Conservation (phyloP, 1,140 invertebrate species). For the Melanaphis sacchari region DNA sequence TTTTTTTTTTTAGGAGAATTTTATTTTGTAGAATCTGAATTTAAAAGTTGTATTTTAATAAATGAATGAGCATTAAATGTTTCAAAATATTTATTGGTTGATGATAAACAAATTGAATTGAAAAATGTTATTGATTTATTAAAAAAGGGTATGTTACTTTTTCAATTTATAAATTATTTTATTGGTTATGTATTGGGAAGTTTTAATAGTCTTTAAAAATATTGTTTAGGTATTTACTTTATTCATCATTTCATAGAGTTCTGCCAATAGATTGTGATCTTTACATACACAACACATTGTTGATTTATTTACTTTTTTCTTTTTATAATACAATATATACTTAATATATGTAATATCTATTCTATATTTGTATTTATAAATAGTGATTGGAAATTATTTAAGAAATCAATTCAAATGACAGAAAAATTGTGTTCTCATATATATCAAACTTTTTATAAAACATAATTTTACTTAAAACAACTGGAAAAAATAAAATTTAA, state of each 20-base stretch:
- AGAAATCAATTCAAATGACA: conserved; percentile 48
- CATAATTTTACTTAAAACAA: conserved; percentile 68
- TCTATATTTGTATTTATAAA: conserved; percentile 48
- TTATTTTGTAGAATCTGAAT: conserved; percentile 69
- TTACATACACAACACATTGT: not conserved
- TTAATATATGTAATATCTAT: not conserved
- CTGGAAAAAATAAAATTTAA: conserved; percentile 64
- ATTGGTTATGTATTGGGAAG: not conserved
- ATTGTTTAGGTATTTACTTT: not conserved
- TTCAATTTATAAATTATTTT: not conserved
- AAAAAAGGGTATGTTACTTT: conserved; percentile 64
- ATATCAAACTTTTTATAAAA: conserved; percentile 70
- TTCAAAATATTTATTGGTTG: conserved; percentile 63
- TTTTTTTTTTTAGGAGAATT: conserved; percentile 67
- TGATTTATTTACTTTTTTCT: not conserved
- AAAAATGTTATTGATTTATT: conserved; percentile 67
- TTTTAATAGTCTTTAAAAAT: not conserved
- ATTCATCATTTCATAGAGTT: too few relatives aligned
- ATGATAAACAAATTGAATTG: conserved; percentile 65
- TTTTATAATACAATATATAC: not conserved
- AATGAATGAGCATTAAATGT: conserved; percentile 55
- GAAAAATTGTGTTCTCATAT: conserved; percentile 70
- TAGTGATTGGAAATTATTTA: conserved; percentile 61
- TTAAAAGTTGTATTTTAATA: conserved; percentile 61
- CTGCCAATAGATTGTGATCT: not conserved